Conservation (phyloP, 2,797 vertebrate genomes). For the Chaunax sp. region DNA sequence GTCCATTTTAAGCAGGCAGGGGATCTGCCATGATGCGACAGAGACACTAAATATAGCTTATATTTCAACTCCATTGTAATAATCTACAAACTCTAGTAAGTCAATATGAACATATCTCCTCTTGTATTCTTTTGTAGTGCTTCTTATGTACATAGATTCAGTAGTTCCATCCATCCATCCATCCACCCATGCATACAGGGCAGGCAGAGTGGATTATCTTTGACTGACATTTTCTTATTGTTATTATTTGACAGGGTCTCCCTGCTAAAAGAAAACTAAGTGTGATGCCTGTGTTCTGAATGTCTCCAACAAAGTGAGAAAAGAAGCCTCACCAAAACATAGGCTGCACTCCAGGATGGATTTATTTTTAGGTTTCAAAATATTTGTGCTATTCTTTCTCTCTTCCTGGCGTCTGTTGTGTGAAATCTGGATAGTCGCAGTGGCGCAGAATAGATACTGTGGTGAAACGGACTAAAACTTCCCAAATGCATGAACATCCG, state of each 20-base stretch:
- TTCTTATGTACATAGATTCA: no score
- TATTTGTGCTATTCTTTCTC: conserved; percentile 43
- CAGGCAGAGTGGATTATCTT: no score
- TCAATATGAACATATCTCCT: no score
- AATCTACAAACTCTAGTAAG: no score
- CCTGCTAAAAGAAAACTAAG: conserved; percentile 15
- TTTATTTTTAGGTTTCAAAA: conserved; percentile 64
- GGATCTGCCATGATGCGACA: no score
- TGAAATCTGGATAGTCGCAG: conserved; percentile 25
- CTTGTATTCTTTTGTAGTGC: no score
- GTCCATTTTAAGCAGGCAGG: no score
- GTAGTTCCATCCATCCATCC: no score
- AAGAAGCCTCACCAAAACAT: conserved; percentile 54
- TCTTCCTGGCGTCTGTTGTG: conserved; percentile 33
- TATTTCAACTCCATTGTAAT: no score
- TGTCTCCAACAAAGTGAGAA: conserved; percentile 60
- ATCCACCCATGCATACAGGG: no score
- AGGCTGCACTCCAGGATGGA: conserved; percentile 50
- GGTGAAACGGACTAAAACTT: background rate
- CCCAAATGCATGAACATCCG: background rate
- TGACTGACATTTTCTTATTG: no score
- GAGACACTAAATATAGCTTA: no score
- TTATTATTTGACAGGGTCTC: background rate
- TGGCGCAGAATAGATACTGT: conserved; percentile 4
- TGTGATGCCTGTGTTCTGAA: conserved; percentile 50